Percentiles rank a stretch among this genome's conserved stretches.
These are phyloP conservation scores for Campylomormyrus tamandua DNA, from an alignment of 2,113 vertebrate species.

Conservation along the genomic window DNA sequence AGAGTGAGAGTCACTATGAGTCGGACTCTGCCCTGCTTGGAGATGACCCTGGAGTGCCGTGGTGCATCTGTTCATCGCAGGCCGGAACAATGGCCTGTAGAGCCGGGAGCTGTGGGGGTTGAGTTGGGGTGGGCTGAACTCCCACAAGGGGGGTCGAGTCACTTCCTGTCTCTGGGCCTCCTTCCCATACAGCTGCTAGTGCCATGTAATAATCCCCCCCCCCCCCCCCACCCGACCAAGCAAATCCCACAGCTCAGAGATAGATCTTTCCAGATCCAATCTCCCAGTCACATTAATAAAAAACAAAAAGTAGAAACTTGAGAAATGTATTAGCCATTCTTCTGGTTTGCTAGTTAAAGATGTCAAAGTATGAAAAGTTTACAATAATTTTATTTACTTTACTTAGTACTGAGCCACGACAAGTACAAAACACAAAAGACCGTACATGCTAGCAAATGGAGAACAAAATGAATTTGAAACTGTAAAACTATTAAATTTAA, in stretches of 20 bases:
- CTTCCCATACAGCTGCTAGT: constrained; percentile 65
- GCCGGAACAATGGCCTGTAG: constrained; percentile 44
- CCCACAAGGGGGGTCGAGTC: constrained; percentile 61
- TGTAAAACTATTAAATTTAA: background rate
- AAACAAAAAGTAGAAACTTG: background rate
- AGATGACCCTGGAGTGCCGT: constrained; percentile 16
- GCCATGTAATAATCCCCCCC: constrained; percentile 53
- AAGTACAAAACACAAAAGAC: background rate
- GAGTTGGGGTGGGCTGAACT: constrained; percentile 50
- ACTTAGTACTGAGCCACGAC: background rate
- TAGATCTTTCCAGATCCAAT: constrained; percentile 30
- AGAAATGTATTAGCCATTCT: background rate
- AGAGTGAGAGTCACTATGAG: background rate
- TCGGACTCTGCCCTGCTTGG: constrained; percentile 12
- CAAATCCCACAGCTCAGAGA: constrained; percentile 36
- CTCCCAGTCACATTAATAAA: constrained; percentile 3
- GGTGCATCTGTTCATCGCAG: constrained; percentile 32
- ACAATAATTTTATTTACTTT: background rate
- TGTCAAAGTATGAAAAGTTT: background rate
- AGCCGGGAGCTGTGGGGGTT: constrained; percentile 52
- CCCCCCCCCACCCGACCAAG: constrained; percentile 34
- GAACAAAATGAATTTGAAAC: background rate
- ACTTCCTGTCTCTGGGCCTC: constrained; percentile 65
- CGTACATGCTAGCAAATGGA: background rate
- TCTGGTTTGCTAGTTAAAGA: background rate